phyloP scores from a whole-genome alignment of 2,797 vertebrate genomes.

The Lycodopsis pacificus region DNA sequence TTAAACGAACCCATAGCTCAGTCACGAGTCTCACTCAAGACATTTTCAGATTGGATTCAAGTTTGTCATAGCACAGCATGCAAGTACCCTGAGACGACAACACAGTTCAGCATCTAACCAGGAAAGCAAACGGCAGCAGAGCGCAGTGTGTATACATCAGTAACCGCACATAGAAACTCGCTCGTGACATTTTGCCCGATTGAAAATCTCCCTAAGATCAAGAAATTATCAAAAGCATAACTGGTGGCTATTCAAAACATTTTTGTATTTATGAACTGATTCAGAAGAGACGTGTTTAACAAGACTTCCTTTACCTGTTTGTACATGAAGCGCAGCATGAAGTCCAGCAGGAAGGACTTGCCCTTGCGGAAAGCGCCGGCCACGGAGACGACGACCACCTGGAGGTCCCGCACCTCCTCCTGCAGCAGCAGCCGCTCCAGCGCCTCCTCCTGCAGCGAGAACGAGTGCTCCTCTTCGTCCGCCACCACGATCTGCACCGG shows the following conservation, averaged over 20 bases:
- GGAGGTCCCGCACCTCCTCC: conserved; percentile 92
- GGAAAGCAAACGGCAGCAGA: neutral
- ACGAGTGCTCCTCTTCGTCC: conserved; percentile 93
- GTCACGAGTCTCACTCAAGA: neutral
- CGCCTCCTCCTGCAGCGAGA: conserved; percentile 90
- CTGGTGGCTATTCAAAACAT: neutral
- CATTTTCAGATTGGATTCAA: neutral
- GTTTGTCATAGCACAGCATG: neutral
- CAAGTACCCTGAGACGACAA: neutral
- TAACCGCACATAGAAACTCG: neutral
- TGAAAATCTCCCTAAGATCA: neutral
- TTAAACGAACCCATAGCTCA: neutral
- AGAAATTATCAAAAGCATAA: neutral
- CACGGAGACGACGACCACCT: conserved; percentile 87
- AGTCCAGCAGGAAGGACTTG: conserved; percentile 97
- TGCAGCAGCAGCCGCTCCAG: conserved; percentile 93
- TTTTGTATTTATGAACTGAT: neutral
- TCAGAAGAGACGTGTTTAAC: neutral
- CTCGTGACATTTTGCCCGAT: too few relatives aligned
- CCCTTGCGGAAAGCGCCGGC: conserved; percentile 97
- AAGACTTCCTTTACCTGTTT: conserved; percentile 65
- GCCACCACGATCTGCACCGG: conserved; percentile 95
- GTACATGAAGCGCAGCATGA: conserved; percentile 96
- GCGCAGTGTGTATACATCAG: neutral
- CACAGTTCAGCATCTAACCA: neutral